Conservation (phyloP, 2,888 invertebrate species). For the Hypolimnas misippus region DNA sequence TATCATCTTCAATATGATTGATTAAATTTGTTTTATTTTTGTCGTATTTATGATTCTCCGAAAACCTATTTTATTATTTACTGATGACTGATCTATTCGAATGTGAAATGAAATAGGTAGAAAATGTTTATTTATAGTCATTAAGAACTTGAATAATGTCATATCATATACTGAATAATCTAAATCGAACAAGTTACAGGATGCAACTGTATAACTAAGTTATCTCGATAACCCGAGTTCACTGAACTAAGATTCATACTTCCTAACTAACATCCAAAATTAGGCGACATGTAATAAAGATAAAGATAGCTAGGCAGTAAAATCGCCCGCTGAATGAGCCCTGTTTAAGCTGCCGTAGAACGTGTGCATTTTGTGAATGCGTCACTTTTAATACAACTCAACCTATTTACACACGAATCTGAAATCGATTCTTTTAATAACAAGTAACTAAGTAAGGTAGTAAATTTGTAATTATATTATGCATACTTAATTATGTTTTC, state of each 20-base stretch:
- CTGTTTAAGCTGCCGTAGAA: conserved; percentile 2
- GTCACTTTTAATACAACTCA: not conserved
- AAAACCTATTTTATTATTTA: no score
- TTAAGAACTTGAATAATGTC: no score
- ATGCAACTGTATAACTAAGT: conserved; percentile 44
- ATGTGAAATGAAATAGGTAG: no score
- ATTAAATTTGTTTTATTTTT: no score
- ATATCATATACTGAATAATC: conserved; percentile 21
- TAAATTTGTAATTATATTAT: no score
- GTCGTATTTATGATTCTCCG: no score
- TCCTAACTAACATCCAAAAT: conserved; percentile 56
- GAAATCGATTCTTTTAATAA: no score
- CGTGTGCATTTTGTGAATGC: not conserved
- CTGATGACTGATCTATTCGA: no score
- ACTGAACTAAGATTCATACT: conserved; percentile 59
- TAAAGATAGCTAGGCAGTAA: conserved; percentile 40
- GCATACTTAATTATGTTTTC: no score
- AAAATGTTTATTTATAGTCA: no score
- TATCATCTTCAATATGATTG: no score
- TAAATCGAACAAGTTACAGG: conserved; percentile 39
- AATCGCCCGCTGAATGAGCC: conserved; percentile 20
- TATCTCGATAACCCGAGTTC: conserved; percentile 61
- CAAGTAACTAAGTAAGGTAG: no score
- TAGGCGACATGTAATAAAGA: conserved; percentile 57
- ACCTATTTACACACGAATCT: not conserved